Conservation (phyloP, 53 echinoderm and acorn worm species). For the Pentamera pediparva region DNA sequence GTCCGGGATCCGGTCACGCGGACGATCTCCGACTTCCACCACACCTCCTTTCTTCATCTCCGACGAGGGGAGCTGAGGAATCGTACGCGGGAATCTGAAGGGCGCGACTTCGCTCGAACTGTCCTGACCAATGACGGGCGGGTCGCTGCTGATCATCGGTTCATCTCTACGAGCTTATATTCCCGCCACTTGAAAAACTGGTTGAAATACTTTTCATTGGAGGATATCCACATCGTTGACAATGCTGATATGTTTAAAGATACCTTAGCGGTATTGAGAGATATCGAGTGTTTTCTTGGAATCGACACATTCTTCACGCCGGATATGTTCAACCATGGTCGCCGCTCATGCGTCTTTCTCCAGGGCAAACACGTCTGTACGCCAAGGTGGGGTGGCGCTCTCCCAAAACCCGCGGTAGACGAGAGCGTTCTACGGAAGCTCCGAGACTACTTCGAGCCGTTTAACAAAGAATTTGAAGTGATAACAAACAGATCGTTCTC, state of each 20-base stretch:
- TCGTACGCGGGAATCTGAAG: constrained; percentile 38
- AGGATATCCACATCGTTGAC: constrained; percentile 54
- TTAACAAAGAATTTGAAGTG: constrained; percentile 60
- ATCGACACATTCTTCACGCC: constrained; percentile 45
- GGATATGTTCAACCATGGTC: constrained; percentile 44
- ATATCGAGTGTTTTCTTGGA: constrained; percentile 61
- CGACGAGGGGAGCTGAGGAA: constrained; percentile 18
- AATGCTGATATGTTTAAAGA: constrained; percentile 43
- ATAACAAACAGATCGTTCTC: constrained; percentile 52
- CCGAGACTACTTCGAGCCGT: constrained; percentile 74
- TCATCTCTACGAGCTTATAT: constrained; percentile 58
- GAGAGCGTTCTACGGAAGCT: constrained; percentile 41
- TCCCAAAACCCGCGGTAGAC: constrained; percentile 62
- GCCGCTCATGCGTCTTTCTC: neutral
- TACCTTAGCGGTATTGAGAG: constrained; percentile 39
- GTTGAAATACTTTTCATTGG: constrained; percentile 49
- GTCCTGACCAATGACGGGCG: constrained; percentile 51
- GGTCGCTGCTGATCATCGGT: constrained; percentile 54
- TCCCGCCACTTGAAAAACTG: constrained; percentile 58
- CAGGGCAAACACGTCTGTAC: neutral
- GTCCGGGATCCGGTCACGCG: constrained; percentile 70
- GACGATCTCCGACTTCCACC: constrained; percentile 67
- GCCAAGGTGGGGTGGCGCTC: constrained; percentile 47
- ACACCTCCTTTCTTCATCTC: constrained; percentile 50
- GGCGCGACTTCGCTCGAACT: constrained; percentile 37